Conservation (phyloP, 2,113 vertebrate species). For the Xiphias gladius region DNA sequence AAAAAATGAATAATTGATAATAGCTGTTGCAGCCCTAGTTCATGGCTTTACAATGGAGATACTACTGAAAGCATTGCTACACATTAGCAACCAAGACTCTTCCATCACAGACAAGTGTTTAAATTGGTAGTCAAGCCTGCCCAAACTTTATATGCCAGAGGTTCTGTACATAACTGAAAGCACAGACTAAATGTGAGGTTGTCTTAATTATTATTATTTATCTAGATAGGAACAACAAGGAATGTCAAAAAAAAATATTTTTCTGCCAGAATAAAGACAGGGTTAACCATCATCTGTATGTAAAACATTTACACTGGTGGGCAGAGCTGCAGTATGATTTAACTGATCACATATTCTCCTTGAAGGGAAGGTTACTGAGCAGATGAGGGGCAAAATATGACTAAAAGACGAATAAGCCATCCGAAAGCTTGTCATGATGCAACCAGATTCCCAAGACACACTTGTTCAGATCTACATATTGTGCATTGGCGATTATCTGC, state of each 20-base stretch:
- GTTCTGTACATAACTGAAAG: neutral
- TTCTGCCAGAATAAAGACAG: neutral
- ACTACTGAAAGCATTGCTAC: neutral
- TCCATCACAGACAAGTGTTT: neutral
- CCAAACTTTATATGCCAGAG: neutral
- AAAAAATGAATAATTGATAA: neutral
- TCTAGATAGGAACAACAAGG: neutral
- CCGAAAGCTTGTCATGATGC: conserved; percentile 28
- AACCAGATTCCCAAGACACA: conserved; percentile 15
- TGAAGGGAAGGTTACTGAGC: conserved; percentile 25
- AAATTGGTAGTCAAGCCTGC: neutral
- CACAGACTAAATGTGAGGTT: neutral
- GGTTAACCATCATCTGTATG: neutral
- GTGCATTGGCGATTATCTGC: conserved; percentile 20
- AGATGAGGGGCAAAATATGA: conserved; percentile 8
- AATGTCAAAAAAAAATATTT: neutral
- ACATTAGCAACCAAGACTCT: neutral
- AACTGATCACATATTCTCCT: conserved; percentile 34
- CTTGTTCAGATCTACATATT: neutral
- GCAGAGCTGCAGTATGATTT: conserved; percentile 7
- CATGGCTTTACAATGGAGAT: neutral
- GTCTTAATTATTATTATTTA: neutral
- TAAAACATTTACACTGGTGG: neutral
- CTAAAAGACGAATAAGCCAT: conserved; percentile 25
- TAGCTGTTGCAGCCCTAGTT: neutral